A percentile compares a stretch with the other conserved stretches of the same genome.
Evolutionary conservation across 2,797 vertebrate species (phyloP).

Genomic region (Crocidura indochinensis): DNA sequence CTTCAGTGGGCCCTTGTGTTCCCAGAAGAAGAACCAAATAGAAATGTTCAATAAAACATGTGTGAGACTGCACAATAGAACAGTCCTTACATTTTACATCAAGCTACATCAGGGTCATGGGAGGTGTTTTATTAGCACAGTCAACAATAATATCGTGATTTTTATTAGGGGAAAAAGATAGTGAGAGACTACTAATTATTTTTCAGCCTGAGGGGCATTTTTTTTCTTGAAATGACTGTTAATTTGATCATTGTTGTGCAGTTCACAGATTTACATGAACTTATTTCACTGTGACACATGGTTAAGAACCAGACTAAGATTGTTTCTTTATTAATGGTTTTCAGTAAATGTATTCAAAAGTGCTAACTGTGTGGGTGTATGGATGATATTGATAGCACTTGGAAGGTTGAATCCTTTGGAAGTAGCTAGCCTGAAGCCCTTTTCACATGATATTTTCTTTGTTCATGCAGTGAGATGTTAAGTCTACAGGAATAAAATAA

Average conservation of each 20-base stretch:
- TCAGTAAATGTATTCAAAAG: conserved; percentile 89
- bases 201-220: conserved; percentile 92
- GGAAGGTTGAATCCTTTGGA: conserved; percentile 89
- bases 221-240: conserved; percentile 91
- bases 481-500: conserved; percentile 88
- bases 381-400: conserved; percentile 90
- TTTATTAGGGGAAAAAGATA: conserved; percentile 92
- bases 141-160: conserved; percentile 92
- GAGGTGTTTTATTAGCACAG: conserved; percentile 92
- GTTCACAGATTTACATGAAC: conserved; percentile 93
- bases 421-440: conserved; percentile 88
- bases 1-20: conserved; percentile 69
- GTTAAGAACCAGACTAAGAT: conserved; percentile 90
- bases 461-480: conserved; percentile 88
- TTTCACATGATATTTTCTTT: conserved; percentile 89
- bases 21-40: conserved; percentile 87
- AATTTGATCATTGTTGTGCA: conserved; percentile 93
- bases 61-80: conserved; percentile 87
- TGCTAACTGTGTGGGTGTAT: conserved; percentile 89
- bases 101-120: conserved; percentile 89
- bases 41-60: conserved; percentile 89
- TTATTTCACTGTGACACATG: conserved; percentile 90
- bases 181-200: conserved; percentile 93
- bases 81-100: conserved; percentile 89
- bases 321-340: conserved; percentile 92